A percentile compares a stretch with the other conserved stretches of the same genome.
These are phyloP conservation scores for Laspeyria flexula DNA, from an alignment of 2,888 invertebrate genomes.

Conservation along the genomic window DNA sequence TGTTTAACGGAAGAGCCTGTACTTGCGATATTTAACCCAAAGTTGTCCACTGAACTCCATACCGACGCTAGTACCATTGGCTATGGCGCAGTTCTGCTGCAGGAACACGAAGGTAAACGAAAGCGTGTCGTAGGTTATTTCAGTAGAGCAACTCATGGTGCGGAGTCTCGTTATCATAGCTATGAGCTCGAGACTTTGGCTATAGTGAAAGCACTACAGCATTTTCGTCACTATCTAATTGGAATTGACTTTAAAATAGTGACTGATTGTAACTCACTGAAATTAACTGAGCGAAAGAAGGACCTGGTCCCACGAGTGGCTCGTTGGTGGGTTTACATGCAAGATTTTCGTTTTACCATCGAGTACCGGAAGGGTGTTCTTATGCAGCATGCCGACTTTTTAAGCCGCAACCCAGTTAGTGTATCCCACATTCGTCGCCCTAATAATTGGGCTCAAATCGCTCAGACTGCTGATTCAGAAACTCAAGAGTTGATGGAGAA, in stretches of 20 bases:
- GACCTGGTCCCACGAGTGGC: not conserved
- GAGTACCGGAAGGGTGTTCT: constrained; percentile 35
- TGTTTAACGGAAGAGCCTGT: not conserved
- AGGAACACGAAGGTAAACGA: not conserved
- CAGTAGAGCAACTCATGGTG: not conserved
- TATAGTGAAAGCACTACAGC: not conserved
- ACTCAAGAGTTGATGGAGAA: not conserved
- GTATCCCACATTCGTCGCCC: constrained; percentile 8
- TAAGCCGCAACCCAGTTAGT: constrained; percentile 34
- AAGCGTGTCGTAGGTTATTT: not conserved
- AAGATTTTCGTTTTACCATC: constrained; percentile 39
- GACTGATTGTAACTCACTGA: no score
- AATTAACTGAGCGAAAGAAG: not conserved
- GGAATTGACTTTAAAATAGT: no score
- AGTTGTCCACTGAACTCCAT: constrained; percentile 2
- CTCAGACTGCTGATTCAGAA: constrained; percentile 8
- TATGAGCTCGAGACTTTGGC: no score
- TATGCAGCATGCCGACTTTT: constrained; percentile 36
- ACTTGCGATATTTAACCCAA: not conserved
- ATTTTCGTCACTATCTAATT: not conserved
- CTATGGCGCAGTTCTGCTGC: not conserved
- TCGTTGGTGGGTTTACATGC: constrained; percentile 43
- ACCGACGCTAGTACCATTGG: constrained; percentile 4
- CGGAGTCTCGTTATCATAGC: not conserved
- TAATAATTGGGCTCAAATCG: constrained; percentile 30